Conservation (phyloP, 1,140 invertebrate species). For the Goniozus legneri region DNA sequence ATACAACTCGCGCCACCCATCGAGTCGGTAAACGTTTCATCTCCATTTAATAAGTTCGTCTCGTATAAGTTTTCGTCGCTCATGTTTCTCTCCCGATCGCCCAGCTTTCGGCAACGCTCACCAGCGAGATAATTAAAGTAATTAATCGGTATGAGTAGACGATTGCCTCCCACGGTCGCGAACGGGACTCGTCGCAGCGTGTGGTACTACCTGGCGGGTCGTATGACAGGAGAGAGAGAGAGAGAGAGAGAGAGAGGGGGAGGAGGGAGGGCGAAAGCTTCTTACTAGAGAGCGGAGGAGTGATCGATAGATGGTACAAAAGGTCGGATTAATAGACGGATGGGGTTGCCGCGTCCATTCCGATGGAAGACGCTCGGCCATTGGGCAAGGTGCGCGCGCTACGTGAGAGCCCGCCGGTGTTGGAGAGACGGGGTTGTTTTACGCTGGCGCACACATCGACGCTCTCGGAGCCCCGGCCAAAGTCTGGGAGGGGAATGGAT, state of each 20-base stretch:
- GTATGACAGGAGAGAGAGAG: slow-evolving; percentile 18
- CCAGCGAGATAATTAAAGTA: slow-evolving; percentile 29
- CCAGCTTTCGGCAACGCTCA: slow-evolving; percentile 1
- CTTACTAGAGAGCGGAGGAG: slow-evolving; percentile 18
- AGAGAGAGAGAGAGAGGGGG: slow-evolving; percentile 6
- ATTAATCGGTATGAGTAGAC: slow-evolving; percentile 33
- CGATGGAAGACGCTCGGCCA: too few species aligned
- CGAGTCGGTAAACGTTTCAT: too few species aligned
- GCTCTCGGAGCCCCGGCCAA: too few species aligned
- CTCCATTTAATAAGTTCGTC: too few species aligned
- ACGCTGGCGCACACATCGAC: too few species aligned
- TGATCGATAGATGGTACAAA: slow-evolving; percentile 37
- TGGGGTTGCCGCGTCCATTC: slow-evolving; percentile 23
- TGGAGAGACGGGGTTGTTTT: too few species aligned
- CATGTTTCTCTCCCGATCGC: slow-evolving; percentile 12
- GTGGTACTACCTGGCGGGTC: slow-evolving; percentile 36
- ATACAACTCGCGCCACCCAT: too few species aligned
- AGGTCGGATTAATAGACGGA: slow-evolving; percentile 39
- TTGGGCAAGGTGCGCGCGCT: too few species aligned
- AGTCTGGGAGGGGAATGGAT: too few species aligned
- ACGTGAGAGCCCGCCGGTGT: too few species aligned
- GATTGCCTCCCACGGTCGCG: slow-evolving; percentile 35
- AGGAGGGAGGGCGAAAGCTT: slow-evolving; percentile 6
- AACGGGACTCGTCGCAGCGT: slow-evolving; percentile 32
- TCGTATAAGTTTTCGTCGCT: too few species aligned